phyloP scores from a whole-genome alignment of 2,888 invertebrate genomes.

The Venustoraphidia nigricollis region DNA sequence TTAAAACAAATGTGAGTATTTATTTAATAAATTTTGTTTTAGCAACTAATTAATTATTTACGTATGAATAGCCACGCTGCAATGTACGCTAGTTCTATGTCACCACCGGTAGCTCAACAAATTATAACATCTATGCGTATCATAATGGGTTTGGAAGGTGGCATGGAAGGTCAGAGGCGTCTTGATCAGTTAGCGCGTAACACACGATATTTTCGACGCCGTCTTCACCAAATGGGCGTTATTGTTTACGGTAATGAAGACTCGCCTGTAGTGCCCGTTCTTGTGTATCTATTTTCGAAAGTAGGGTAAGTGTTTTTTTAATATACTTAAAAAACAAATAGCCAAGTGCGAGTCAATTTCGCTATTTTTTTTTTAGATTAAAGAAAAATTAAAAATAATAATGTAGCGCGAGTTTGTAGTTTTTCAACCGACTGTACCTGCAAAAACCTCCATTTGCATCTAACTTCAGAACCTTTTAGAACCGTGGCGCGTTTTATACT shows the following conservation, averaged over 20 bases:
- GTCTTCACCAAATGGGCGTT: slow-evolving; percentile 76
- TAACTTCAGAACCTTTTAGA: no score
- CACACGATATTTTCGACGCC: slow-evolving; percentile 63
- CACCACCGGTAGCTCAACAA: slow-evolving; percentile 83
- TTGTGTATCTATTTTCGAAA: slow-evolving; percentile 90
- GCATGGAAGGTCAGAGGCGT: slow-evolving; percentile 48
- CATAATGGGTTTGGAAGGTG: slow-evolving; percentile 71
- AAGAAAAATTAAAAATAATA: no score
- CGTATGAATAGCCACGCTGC: slow-evolving; percentile 69
- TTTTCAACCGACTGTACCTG: no score
- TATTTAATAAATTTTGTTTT: slow-evolving; percentile 16
- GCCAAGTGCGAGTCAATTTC: no score
- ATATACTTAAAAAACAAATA: not conserved
- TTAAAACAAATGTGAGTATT: not conserved
- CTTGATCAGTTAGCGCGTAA: slow-evolving; percentile 62
- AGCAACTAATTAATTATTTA: slow-evolving; percentile 61
- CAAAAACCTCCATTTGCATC: no score
- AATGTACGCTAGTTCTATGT: slow-evolving; percentile 74
- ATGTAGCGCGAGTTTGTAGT: no score
- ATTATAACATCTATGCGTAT: slow-evolving; percentile 77
- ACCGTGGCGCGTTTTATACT: not conserved
- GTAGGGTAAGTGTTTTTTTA: slow-evolving; percentile 52
- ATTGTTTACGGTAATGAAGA: slow-evolving; percentile 85
- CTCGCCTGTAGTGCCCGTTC: slow-evolving; percentile 92
- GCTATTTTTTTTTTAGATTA: no score